Conservation (phyloP, 1,140 invertebrate genomes). For the Telenomus remus region DNA sequence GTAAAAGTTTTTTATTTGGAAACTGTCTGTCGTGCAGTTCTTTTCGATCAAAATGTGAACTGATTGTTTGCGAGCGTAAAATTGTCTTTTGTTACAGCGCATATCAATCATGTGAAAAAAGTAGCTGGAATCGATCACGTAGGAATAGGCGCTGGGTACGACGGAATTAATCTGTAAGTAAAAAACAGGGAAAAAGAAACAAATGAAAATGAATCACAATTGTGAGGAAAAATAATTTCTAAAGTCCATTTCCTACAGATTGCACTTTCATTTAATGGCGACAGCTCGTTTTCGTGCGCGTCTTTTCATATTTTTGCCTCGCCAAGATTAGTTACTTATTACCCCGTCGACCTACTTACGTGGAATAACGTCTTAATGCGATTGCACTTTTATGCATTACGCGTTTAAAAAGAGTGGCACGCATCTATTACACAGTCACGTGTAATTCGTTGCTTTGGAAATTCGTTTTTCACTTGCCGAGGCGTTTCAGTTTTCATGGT, state of each 20-base stretch:
- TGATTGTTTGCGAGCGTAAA: too few relatives aligned
- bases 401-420: not conserved
- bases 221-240: not conserved
- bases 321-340: conserved; percentile 25
- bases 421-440: not conserved
- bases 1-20: too few relatives aligned
- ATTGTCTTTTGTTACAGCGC: conserved; percentile 79
- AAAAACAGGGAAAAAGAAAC: conserved; percentile 5
- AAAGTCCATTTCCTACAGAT: conserved; percentile 3
- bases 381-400: conserved; percentile 19
- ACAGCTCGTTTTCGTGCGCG: conserved; percentile 1
- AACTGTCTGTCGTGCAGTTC: too few relatives aligned
- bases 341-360: conserved; percentile 11
- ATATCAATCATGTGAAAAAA: conserved; percentile 90
- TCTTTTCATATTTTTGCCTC: conserved; percentile 18
- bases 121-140: conserved; percentile 90
- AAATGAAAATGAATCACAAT: too few relatives aligned
- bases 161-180: conserved; percentile 89
- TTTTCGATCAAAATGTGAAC: too few relatives aligned
- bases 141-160: conserved; percentile 91
- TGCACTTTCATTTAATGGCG: not conserved
- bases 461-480: too few relatives aligned
- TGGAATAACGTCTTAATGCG: conserved; percentile 21
- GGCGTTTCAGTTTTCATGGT: too few relatives aligned
- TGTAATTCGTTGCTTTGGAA: not conserved